Percentiles rank a stretch among this genome's conserved stretches.
These are phyloP conservation scores for Oophaga pumilio DNA, from an alignment of 2,113 vertebrate genomes.

Conservation along the genomic window DNA sequence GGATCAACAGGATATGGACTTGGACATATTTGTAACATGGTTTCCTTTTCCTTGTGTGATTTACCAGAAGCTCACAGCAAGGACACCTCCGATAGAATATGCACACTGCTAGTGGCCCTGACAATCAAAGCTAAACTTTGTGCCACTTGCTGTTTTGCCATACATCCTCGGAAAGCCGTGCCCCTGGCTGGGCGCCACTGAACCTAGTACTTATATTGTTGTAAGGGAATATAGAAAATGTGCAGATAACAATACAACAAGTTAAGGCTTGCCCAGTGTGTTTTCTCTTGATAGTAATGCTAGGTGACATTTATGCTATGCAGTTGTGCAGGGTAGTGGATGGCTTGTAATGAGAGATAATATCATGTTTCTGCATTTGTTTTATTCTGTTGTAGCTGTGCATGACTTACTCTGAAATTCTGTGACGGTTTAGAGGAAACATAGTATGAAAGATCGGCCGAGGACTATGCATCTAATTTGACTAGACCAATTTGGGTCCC, in stretches of 20 bases:
- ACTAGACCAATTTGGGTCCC: no score
- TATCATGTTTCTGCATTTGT: background rate
- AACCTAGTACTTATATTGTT: background rate
- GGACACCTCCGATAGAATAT: background rate
- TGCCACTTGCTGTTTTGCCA: background rate
- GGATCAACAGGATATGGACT: background rate
- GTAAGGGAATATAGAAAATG: background rate
- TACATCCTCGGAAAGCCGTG: background rate
- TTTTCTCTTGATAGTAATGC: background rate
- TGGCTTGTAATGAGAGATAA: background rate
- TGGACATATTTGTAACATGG: background rate
- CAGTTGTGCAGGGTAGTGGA: background rate
- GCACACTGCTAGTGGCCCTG: background rate
- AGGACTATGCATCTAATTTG: no score
- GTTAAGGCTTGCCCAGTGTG: conserved; percentile 2
- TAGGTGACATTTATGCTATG: background rate
- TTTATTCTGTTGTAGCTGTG: background rate
- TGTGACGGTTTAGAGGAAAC: no score
- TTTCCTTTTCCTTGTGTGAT: background rate
- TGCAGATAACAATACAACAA: background rate
- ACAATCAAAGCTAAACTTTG: background rate
- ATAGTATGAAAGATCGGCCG: background rate
- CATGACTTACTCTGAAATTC: no score
- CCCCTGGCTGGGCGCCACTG: background rate
- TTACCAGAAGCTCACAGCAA: background rate